Conservation (phyloP, 2,113 vertebrate genomes). For the Vicugna pacos region DNA sequence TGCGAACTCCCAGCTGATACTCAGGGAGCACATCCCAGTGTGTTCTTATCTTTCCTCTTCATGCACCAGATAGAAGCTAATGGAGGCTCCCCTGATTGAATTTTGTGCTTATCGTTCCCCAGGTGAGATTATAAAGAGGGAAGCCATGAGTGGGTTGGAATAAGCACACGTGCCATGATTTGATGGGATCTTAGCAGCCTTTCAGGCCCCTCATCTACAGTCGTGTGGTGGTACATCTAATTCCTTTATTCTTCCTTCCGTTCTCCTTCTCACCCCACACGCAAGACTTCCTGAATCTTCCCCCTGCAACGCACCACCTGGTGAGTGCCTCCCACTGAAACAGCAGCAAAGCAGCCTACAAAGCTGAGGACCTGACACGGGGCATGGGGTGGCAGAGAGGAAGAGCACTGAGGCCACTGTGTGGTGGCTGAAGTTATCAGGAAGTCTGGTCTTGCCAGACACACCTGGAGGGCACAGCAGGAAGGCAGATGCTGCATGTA, state of each 20-base stretch:
- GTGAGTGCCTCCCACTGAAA: too few relatives aligned
- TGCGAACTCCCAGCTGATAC: too few relatives aligned
- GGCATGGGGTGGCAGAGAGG: background rate
- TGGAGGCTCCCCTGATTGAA: background rate
- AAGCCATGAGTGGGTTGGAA: background rate
- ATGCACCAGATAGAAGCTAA: background rate
- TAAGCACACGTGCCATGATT: background rate
- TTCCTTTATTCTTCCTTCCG: background rate
- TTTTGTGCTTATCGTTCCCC: background rate
- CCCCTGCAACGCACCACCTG: background rate
- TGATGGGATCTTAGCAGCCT: background rate
- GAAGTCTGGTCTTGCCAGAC: background rate
- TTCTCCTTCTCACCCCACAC: background rate
- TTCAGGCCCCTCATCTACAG: background rate
- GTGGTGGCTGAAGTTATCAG: background rate
- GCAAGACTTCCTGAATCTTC: background rate
- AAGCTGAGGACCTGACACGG: too few relatives aligned
- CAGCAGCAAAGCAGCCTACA: too few relatives aligned
- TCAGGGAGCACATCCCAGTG: background rate
- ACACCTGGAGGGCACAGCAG: too few relatives aligned
- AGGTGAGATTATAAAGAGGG: background rate
- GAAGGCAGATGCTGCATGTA: background rate
- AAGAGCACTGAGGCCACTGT: background rate
- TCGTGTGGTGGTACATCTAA: fast-evolving
- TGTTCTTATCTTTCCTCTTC: background rate